Conservation (phyloP, 1,140 invertebrate species). For the Ectropis grisescens region DNA sequence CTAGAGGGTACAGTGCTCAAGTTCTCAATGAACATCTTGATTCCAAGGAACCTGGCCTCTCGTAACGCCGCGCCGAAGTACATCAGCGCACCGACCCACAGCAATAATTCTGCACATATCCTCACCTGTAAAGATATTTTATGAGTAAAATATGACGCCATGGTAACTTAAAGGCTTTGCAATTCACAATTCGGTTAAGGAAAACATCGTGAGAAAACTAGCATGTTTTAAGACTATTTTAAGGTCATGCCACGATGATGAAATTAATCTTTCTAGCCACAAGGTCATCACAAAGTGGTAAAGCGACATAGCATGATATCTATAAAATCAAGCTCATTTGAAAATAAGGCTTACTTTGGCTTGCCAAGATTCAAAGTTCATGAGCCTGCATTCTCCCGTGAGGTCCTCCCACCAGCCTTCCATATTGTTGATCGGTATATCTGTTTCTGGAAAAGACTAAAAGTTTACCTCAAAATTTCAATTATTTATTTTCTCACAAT, state of each 20-base stretch:
- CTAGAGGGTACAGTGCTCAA: constrained; percentile 75
- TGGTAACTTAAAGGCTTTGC: no score
- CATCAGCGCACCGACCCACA: constrained; percentile 82
- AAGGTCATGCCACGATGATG: no score
- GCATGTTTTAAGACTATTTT: no score
- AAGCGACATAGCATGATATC: no score
- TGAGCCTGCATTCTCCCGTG: constrained; percentile 77
- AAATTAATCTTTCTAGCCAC: no score
- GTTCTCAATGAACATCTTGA: constrained; percentile 93
- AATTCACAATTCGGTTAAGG: no score
- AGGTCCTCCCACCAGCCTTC: constrained; percentile 79
- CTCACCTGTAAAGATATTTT: constrained; percentile 66
- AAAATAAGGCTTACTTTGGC: constrained; percentile 72
- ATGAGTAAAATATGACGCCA: no score
- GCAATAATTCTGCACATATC: constrained; percentile 76
- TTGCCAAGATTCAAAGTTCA: constrained; percentile 71
- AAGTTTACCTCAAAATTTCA: no score
- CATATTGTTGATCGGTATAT: constrained; percentile 54
- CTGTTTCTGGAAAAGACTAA: constrained; percentile 26
- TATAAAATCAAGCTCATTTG: no score
- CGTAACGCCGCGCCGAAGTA: constrained; percentile 86
- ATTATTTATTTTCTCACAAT: no score
- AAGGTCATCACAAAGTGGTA: no score
- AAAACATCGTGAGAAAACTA: no score
- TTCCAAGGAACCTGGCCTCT: constrained; percentile 87